Conservation (phyloP, 2,888 invertebrate genomes). For the Leucophenga maculata region DNA sequence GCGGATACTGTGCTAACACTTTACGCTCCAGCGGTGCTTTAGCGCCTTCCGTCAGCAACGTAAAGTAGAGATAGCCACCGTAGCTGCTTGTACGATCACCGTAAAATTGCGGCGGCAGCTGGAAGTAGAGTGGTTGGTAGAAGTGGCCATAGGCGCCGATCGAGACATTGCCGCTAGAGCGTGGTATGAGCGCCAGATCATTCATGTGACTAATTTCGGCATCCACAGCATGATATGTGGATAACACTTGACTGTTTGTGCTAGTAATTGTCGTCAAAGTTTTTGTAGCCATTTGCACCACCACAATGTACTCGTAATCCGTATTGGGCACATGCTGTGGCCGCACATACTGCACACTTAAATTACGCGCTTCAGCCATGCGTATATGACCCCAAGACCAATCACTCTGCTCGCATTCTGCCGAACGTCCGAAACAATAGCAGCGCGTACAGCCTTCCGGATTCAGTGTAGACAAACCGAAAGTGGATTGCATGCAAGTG, state of each 20-base stretch:
- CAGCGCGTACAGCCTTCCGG: slow-evolving; percentile 93
- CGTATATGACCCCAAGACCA: slow-evolving; percentile 88
- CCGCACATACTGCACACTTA: slow-evolving; percentile 70
- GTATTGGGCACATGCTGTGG: slow-evolving; percentile 60
- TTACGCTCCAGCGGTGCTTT: slow-evolving; percentile 75
- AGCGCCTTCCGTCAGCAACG: slow-evolving; percentile 79
- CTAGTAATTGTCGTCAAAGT: slow-evolving; percentile 37
- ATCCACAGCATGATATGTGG: slow-evolving; percentile 66
- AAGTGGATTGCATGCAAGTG: slow-evolving; percentile 86
- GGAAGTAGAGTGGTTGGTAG: slow-evolving; percentile 71
- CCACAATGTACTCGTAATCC: slow-evolving; percentile 71
- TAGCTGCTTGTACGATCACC: slow-evolving; percentile 93
- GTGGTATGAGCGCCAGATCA: slow-evolving; percentile 78
- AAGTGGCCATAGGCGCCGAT: slow-evolving; percentile 70
- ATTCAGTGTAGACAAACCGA: slow-evolving; percentile 85
- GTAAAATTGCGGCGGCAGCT: slow-evolving; percentile 83
- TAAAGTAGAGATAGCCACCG: slow-evolving; percentile 89
- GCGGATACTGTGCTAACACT: slow-evolving; percentile 79
- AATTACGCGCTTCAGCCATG: slow-evolving; percentile 75
- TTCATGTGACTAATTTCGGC: slow-evolving; percentile 75
- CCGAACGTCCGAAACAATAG: slow-evolving; percentile 94
- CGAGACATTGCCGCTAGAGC: slow-evolving; percentile 72
- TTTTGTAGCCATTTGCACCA: slow-evolving; percentile 69
- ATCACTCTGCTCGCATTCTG: slow-evolving; percentile 85
- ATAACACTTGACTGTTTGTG: slow-evolving; percentile 30